phyloP scores from a whole-genome alignment of 1,140 invertebrate genomes.

The Drosophila ohnishii region DNA sequence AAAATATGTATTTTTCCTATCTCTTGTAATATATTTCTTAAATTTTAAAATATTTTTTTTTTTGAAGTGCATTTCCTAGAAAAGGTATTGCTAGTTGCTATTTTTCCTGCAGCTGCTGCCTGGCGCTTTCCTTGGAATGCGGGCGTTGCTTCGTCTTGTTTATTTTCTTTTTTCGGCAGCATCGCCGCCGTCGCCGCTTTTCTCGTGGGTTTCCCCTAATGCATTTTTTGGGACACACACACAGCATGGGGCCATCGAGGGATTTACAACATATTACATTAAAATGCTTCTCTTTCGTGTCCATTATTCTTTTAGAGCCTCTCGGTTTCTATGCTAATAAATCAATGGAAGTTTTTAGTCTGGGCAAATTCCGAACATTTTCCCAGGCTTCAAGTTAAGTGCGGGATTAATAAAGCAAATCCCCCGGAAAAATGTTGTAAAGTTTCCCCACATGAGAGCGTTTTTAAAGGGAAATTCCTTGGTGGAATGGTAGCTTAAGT shows the following conservation, averaged over 20 bases:
- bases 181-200: constrained; percentile 18
- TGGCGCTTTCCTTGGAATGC: constrained; percentile 78
- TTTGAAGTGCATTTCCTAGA: not conserved
- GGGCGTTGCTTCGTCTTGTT: constrained; percentile 68
- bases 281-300: constrained; percentile 49
- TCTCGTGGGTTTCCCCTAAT: constrained; percentile 51
- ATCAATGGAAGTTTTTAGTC: constrained; percentile 61
- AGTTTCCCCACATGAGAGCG: constrained; percentile 10
- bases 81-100: constrained; percentile 16
- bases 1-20: not conserved
- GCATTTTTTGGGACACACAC: constrained; percentile 60
- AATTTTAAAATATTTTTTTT: not conserved
- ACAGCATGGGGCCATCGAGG: constrained; percentile 57
- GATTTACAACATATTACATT: constrained; percentile 74
- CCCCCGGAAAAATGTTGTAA: constrained; percentile 22
- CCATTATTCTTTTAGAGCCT: constrained; percentile 38
- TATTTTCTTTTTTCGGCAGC: constrained; percentile 46
- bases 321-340: constrained; percentile 51
- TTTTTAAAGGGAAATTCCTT: constrained; percentile 9
- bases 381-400: constrained; percentile 36
- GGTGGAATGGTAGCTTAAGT: not conserved
- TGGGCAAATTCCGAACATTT: constrained; percentile 56
- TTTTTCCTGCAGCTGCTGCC: constrained; percentile 70
- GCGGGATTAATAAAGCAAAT: constrained; percentile 31
- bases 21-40: not conserved